Evolutionary conservation across 2,888 invertebrate genomes (phyloP), one percentile per base, ranked within the genome.

Genomic region (Yponomeuta cagnagella): DNA sequence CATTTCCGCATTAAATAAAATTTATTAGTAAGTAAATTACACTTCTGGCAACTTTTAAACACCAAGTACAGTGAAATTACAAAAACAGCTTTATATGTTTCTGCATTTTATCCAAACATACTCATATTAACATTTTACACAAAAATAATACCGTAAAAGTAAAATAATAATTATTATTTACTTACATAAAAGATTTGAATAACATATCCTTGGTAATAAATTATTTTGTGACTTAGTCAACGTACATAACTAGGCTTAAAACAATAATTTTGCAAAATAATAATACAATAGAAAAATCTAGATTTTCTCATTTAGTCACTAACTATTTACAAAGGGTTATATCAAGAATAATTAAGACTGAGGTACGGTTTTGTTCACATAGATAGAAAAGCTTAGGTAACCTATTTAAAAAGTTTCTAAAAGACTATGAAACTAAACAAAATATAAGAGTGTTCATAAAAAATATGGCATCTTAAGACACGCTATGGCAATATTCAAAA

Each of bases 171-270:
- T 8, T 1, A 43, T 43, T 43, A 43, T 43, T 43, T 43, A 43
- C 43, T 43, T 63, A 71, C 12, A 31, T 65, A 65, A 87, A 87
- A 84, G 82, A 87, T 84, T 87, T 89, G 84, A 88, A 90, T 90
- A 91, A 90, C 88, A 86, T 85, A 85, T 91, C 91, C 91, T 91
- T 91, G 91, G 91, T 90, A 91, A 91, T 91, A 90, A 91, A 90
- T 91, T 91, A 91, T 89, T 83, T 89, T 81, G 89, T 91, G 91
- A 91, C 91, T 91, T 91, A 91, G 91, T 91, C 89, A 89, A 88
- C 87, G 82, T 85, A 79, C 78, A 79, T 83, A 80, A 77, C 78
- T 70, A 82, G 85, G 79, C 78, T 80, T 83, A 80, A 77, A 78
- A 64, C 48, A 76, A 76, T 73, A 75, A 73, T 75, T 75, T 75